phyloP scores from a whole-genome alignment of 2,888 invertebrate species.

The Erebia epiphron region DNA sequence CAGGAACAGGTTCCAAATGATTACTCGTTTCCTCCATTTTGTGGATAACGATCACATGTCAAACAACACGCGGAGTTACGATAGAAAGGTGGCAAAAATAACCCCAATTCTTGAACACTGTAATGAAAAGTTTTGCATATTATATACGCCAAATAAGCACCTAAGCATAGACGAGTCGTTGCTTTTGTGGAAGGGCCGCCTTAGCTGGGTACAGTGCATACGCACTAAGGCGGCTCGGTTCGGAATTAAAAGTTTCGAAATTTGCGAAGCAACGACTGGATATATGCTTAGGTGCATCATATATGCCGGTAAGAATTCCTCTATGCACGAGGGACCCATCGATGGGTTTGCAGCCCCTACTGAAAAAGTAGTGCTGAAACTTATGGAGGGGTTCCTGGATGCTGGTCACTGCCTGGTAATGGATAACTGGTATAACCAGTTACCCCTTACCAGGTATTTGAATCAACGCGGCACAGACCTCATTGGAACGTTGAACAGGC shows the following conservation, averaged over 20 bases:
- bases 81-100: no score
- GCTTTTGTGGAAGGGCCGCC: conserved; percentile 41
- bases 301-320: conserved; percentile 17
- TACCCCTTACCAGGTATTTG: conserved; percentile 14
- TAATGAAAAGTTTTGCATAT: neutral
- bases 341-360: conserved; percentile 40
- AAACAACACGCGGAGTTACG: no score
- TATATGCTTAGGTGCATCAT: conserved; percentile 21
- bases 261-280: conserved; percentile 20
- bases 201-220: conserved; percentile 42
- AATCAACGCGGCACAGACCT: conserved; percentile 11
- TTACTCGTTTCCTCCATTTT: no score
- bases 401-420: conserved; percentile 2
- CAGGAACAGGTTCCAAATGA: no score
- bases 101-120: no score
- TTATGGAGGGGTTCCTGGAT: conserved; percentile 34
- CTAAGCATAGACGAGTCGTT: conserved; percentile 42
- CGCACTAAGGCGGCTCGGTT: conserved; percentile 39
- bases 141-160: conserved; percentile 32
- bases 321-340: conserved; percentile 26
- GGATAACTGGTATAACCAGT: conserved; percentile 38
- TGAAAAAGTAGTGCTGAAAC: conserved; percentile 37
- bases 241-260: neutral
- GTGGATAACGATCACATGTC: no score
- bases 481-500: neutral